These are phyloP conservation scores for Antechinus stuartii DNA, from an alignment of 2,113 vertebrate species.

Conservation along the genomic window DNA sequence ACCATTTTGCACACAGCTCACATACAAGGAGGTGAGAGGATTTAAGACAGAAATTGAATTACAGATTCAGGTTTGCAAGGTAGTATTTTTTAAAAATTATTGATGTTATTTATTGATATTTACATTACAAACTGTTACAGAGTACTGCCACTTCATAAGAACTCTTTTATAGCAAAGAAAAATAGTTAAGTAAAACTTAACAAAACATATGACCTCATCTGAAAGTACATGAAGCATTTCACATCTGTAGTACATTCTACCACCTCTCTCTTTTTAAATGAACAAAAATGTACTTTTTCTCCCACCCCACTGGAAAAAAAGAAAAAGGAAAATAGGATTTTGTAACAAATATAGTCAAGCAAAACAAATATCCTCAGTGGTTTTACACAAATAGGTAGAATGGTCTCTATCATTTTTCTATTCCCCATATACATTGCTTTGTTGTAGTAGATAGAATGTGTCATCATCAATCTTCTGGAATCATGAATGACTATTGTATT, in stretches of 20 bases:
- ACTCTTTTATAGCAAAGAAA: not conserved
- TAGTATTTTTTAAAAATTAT: not conserved
- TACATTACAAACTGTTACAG: not conserved
- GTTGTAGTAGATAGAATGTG: not conserved
- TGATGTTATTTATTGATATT: not conserved
- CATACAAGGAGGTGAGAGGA: not conserved
- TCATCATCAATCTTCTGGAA: not conserved
- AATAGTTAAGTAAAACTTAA: not conserved
- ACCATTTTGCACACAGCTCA: not conserved
- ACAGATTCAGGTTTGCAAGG: not conserved
- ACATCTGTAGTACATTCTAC: not conserved
- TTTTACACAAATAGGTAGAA: not conserved
- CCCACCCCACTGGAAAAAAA: not conserved
- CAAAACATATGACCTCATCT: not conserved
- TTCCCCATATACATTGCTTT: not conserved
- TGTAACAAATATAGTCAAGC: not conserved
- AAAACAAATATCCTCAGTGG: not conserved
- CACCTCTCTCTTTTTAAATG: not conserved
- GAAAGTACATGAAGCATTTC: not conserved
- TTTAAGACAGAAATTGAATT: not conserved
- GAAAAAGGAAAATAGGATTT: not conserved
- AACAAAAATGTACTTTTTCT: not conserved
- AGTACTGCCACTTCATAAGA: not conserved
- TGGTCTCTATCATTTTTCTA: not conserved
- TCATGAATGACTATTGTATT: not conserved